Evolutionary conservation across 2,888 invertebrate species (phyloP).

Genomic region (Papilio protenor): DNA sequence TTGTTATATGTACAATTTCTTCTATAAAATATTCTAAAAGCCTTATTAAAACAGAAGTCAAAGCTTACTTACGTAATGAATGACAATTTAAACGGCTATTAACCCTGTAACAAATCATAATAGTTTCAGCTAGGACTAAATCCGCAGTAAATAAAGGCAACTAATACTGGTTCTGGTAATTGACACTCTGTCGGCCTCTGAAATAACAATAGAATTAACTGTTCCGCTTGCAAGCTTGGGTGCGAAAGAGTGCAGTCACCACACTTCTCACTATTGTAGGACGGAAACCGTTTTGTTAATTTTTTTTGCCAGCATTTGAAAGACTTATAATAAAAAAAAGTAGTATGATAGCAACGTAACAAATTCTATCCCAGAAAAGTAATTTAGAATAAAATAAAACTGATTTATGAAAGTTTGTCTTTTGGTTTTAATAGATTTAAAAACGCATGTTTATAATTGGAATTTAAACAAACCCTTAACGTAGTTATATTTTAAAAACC

Average conservation of each 20-base stretch:
- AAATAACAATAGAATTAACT: conserved; percentile 39
- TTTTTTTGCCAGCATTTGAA: neutral
- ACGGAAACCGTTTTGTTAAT: neutral
- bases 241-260: conserved; percentile 3
- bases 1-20: neutral
- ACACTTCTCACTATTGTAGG: neutral
- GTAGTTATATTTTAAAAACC: too few relatives aligned
- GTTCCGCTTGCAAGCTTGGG: conserved; percentile 29
- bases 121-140: conserved; percentile 6
- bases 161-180: conserved; percentile 24
- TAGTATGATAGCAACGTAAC: too few relatives aligned
- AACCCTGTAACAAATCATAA: conserved; percentile 27
- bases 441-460: too few relatives aligned
- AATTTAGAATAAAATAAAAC: too few relatives aligned
- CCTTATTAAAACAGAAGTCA: conserved; percentile 17
- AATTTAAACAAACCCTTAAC: too few relatives aligned
- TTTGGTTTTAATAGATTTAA: too few relatives aligned
- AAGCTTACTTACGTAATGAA: too few relatives aligned
- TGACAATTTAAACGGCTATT: neutral
- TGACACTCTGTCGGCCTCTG: conserved; percentile 39
- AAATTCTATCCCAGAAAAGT: too few relatives aligned
- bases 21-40: neutral
- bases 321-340: neutral
- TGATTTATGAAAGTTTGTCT: too few relatives aligned
- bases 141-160: conserved; percentile 33